These are phyloP conservation scores for Conus canariensis DNA, from an alignment of 2,888 invertebrate genomes.

Conservation along the genomic window DNA sequence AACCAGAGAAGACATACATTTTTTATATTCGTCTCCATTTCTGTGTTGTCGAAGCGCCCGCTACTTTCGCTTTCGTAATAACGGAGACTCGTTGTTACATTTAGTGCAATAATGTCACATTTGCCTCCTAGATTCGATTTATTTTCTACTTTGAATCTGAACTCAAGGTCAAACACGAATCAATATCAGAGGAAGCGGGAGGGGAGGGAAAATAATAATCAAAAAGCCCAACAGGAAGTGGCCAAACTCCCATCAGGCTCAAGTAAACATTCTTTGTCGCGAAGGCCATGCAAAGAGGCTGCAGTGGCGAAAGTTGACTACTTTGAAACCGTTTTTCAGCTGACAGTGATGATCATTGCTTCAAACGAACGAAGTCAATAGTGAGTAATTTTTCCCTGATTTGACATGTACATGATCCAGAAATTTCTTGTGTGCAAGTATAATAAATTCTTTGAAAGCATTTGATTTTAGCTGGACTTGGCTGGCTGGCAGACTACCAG, in stretches of 20 bases:
- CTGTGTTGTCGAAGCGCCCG: no score
- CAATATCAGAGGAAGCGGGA: not conserved
- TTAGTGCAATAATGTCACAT: not conserved
- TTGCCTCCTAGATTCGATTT: not conserved
- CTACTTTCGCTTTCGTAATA: not conserved
- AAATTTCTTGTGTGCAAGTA: not conserved
- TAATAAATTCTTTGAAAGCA: not conserved
- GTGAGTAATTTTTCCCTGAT: not conserved
- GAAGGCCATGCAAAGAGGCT: not conserved
- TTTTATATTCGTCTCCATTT: not conserved
- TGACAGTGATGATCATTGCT: not conserved
- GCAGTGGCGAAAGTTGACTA: not conserved
- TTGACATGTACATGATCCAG: no score
- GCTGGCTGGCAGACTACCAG: not conserved
- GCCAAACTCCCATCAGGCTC: not conserved
- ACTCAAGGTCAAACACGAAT: not conserved
- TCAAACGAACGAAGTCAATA: no score
- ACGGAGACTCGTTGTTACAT: not conserved
- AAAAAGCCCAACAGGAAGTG: not conserved
- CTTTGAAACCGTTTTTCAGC: not conserved
- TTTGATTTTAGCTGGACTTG: not conserved
- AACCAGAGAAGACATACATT: not conserved
- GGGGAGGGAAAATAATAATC: not conserved
- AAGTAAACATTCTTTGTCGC: conserved; percentile 31
- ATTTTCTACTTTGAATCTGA: not conserved